Conservation (phyloP, 2,113 vertebrate species). For the Psettodes erumei region DNA sequence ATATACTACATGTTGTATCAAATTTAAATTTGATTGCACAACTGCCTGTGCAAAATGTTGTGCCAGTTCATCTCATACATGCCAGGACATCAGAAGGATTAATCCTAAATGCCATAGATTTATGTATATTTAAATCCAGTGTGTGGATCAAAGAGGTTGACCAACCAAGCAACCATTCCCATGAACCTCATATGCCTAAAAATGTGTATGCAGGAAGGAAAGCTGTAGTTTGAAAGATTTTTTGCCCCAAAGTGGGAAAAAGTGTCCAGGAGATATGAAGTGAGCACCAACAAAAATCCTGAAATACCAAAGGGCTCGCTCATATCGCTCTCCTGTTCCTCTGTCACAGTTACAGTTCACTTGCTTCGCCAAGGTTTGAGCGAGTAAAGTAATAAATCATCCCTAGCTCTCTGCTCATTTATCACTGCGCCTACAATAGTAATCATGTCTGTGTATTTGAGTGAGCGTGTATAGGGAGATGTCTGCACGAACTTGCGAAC, state of each 20-base stretch:
- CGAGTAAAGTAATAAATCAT: slow-evolving; percentile 24
- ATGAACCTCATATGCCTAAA: too few relatives aligned
- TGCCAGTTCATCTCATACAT: neutral
- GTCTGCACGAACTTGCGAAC: slow-evolving; percentile 56
- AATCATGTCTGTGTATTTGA: neutral
- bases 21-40: neutral
- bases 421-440: neutral
- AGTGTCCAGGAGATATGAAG: too few relatives aligned
- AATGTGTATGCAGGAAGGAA: too few relatives aligned
- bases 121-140: too few relatives aligned
- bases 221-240: neutral
- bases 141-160: too few relatives aligned
- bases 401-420: slow-evolving; percentile 1
- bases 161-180: too few relatives aligned
- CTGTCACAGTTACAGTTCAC: neutral
- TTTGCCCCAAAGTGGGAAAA: too few relatives aligned
- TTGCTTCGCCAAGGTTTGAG: neutral
- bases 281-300: neutral
- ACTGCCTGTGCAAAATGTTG: neutral
- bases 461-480: slow-evolving; percentile 1
- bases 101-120: too few relatives aligned
- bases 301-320: too few relatives aligned
- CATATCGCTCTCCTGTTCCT: neutral
- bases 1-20: neutral
- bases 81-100: neutral